Base-by-base conservation (phyloP, 1,140 invertebrate genomes). In the Pristionchus pacificus region DNA sequence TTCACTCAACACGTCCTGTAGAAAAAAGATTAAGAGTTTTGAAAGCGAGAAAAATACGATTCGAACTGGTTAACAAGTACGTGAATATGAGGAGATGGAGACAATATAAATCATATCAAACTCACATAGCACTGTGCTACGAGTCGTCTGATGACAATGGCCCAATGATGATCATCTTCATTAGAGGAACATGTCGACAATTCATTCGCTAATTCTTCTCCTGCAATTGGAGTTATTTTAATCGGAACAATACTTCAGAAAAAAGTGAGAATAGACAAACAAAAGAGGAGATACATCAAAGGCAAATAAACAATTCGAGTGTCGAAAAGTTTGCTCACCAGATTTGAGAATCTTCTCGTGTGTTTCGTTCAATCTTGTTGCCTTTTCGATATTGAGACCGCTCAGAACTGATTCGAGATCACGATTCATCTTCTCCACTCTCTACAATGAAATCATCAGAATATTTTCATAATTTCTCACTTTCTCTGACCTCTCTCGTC, bases 401-500 rank as follows among this genome's bases (percentile, higher is more conserved):
- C 19, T 6, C 38, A 49, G 38, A 49, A 6, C 6, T 10, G 38
- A 10, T 19, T 49, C 38, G 6, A 49, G 19, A 19, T 49, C 38
- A 6, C 19, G 6, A 49, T 6, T 19, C 38, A 49, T 49, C 38
- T 49, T 49, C 38, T 49, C 38, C 38, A 49, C 38, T 49, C 19
- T 49, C 38, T 49, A n/a, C n/a, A n/a, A n/a, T n/a, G n/a, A n/a
- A n/a, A n/a, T n/a, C n/a, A n/a, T 49, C 6, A 49, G 38, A 10
- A 10, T 19, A 49, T 49, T 49, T 10, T 49, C 38, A 49, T 49
- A 19, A 49, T 10, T 49, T 49, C 6, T 10, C 38, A 49, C 19
- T 49, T 19, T 3, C 60, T 29, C 25, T 60, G 19, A 72, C 71
- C 30, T 71, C 65, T 63, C 71, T 28, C 6, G 60, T 61, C 13